Conservation (phyloP, 2,113 vertebrate species). For the Anhinga anhinga region DNA sequence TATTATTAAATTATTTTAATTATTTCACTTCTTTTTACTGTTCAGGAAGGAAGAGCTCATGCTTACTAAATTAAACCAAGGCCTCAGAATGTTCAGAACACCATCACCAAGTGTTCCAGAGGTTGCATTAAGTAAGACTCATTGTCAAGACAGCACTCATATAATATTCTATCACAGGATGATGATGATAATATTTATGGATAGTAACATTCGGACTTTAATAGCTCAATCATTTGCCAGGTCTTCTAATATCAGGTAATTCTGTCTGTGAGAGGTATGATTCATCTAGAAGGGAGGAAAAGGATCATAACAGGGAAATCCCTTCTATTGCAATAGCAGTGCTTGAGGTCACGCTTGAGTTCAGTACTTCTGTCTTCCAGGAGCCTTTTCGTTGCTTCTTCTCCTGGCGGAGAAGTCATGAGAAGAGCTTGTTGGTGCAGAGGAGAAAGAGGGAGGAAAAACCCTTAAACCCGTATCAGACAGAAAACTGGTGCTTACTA, state of each 20-base stretch:
- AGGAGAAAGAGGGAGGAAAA: conserved; percentile 17
- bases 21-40: not conserved
- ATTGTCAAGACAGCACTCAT: not conserved
- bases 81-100: not conserved
- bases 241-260: not conserved
- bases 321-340: conserved; percentile 40
- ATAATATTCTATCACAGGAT: not conserved
- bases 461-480: not conserved
- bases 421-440: not conserved
- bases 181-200: not conserved
- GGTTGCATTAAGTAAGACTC: not conserved
- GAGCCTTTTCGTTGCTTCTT: not conserved
- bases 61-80: not conserved
- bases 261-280: conserved; percentile 21
- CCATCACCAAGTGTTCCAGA: not conserved
- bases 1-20: not conserved
- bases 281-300: conserved; percentile 52
- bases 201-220: not conserved
- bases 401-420: not conserved
- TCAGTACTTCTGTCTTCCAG: conserved; percentile 28
- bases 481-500: not conserved
- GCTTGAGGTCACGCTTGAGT: conserved; percentile 28
- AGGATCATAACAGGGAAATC: conserved; percentile 58
- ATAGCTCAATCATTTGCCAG: not conserved
- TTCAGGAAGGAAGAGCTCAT: not conserved